Percentiles rank a stretch among this genome's conserved stretches.
Conservation (phyloP, 2,113 vertebrate species). For the Heterocephalus glaber region DNA sequence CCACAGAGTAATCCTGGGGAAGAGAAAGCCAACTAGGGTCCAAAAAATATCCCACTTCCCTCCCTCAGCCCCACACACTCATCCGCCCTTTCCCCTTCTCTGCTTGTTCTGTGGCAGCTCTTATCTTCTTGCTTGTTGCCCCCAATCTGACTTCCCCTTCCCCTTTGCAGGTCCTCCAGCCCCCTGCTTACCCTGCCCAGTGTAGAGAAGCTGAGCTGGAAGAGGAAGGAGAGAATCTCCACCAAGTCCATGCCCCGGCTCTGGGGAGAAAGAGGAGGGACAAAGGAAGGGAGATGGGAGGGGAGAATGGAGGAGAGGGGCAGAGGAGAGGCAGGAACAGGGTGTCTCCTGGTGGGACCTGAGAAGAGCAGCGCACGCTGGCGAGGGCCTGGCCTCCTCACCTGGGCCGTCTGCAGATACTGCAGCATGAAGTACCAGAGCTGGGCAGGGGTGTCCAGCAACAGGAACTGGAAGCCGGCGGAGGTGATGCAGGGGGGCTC, state of each 20-base stretch:
- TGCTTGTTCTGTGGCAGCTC: neutral
- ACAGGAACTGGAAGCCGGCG: constrained; percentile 94
- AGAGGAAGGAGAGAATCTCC: constrained; percentile 95
- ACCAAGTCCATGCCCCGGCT: constrained; percentile 94
- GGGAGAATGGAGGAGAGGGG: neutral
- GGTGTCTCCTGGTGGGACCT: too few relatives aligned
- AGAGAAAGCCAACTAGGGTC: neutral
- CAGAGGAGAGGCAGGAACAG: neutral
- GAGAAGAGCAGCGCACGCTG: fast-evolving
- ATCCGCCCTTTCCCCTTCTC: neutral
- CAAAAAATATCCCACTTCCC: neutral
- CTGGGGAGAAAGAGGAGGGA: constrained; percentile 77
- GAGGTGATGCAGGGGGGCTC: constrained; percentile 95
- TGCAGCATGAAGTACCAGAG: constrained; percentile 96
- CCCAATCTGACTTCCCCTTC: neutral
- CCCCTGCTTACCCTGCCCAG: constrained; percentile 91
- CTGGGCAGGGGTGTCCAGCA: constrained; percentile 93
- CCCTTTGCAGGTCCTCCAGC: neutral
- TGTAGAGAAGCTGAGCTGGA: constrained; percentile 96
- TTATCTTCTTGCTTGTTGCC: neutral
- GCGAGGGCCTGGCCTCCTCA: constrained; percentile 64
- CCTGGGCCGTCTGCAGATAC: constrained; percentile 94
- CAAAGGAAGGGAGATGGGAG: neutral
- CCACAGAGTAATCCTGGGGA: constrained; percentile 94
- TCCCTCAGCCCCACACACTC: too few relatives aligned